These are phyloP conservation scores for Vanessa atalanta DNA, from an alignment of 1,140 invertebrate genomes.

Conservation along the genomic window DNA sequence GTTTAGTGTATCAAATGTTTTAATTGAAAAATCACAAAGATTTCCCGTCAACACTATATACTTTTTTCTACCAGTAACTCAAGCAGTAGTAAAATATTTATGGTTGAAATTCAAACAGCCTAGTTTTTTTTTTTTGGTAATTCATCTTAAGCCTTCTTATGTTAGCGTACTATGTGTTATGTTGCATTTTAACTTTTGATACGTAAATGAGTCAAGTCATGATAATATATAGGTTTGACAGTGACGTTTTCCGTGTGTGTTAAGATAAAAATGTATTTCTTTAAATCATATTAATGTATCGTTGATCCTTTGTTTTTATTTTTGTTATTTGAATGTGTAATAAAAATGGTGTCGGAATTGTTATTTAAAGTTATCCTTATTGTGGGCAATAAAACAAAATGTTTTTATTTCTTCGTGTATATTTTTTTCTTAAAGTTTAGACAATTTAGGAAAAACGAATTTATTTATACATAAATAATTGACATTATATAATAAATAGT, in stretches of 20 bases:
- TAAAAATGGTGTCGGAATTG: slow-evolving; percentile 31
- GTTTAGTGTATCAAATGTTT: background rate
- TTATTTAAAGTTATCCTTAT: slow-evolving; percentile 22
- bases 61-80: background rate
- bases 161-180: no score
- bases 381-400: slow-evolving; percentile 44
- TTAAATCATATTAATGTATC: no score
- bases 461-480: slow-evolving; percentile 69
- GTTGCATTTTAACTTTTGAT: no score
- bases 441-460: slow-evolving; percentile 63
- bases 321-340: background rate
- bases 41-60: background rate
- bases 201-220: no score
- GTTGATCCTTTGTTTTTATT: background rate
- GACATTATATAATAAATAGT: slow-evolving; percentile 68
- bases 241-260: no score
- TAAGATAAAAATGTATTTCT: no score
- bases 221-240: no score
- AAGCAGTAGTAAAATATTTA: no score
- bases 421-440: slow-evolving; percentile 74
- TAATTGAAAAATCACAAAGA: background rate
- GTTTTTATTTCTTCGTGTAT: slow-evolving; percentile 65
- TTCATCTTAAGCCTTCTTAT: no score
- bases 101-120: no score
- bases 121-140: no score